These are phyloP conservation scores for Mythimna lalbum DNA, from an alignment of 2,888 invertebrate species.

Conservation along the genomic window DNA sequence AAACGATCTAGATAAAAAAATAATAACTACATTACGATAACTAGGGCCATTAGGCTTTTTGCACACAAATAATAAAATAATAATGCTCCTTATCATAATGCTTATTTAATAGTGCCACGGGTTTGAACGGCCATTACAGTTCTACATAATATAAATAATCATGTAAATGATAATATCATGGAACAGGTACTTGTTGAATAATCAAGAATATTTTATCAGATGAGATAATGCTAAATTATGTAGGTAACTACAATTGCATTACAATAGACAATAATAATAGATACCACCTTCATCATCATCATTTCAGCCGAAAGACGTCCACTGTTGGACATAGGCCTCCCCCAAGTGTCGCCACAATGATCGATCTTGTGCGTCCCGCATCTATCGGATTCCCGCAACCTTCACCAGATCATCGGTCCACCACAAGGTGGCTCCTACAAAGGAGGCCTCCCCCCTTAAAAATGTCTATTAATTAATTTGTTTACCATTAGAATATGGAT, in stretches of 20 bases:
- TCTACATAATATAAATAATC: conserved; percentile 1
- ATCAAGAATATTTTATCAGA: background rate
- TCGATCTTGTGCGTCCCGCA: too few species aligned
- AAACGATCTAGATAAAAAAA: conserved; percentile 28
- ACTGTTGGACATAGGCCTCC: too few species aligned
- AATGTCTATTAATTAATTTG: too few species aligned
- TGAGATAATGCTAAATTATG: background rate
- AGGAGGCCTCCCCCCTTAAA: too few species aligned
- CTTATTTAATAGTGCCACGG: conserved; percentile 46
- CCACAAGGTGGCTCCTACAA: too few species aligned
- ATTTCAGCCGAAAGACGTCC: too few species aligned
- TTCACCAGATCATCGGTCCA: too few species aligned
- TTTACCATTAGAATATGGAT: too few species aligned
- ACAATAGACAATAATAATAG: background rate
- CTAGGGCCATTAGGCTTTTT: conserved; percentile 33
- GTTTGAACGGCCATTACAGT: background rate
- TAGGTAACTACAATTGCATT: background rate
- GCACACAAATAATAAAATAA: conserved; percentile 24
- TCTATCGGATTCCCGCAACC: too few species aligned
- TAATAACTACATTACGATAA: conserved; percentile 42
- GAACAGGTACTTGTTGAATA: conserved; percentile 3
- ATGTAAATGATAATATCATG: conserved; percentile 19
- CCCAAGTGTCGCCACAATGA: too few species aligned
- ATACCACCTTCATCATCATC: too few species aligned
- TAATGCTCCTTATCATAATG: conserved; percentile 39